These are phyloP conservation scores for Molanna angustata DNA, from an alignment of 2,888 invertebrate species.

Conservation along the genomic window DNA sequence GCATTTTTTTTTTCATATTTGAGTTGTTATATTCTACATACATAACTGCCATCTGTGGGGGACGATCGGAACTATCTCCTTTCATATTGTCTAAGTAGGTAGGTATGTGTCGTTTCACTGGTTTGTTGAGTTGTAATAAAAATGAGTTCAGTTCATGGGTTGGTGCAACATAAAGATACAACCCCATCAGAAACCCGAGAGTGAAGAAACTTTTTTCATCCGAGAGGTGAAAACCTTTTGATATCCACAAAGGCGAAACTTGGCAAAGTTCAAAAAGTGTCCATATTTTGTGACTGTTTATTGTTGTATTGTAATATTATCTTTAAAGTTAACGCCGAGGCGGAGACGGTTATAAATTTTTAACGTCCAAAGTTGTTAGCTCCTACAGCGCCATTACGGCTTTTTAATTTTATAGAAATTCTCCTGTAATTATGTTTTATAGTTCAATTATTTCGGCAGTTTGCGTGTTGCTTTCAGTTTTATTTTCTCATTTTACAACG, in stretches of 20 bases:
- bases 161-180: too few relatives aligned
- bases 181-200: too few relatives aligned
- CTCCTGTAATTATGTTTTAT: constrained; percentile 7
- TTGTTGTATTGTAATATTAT: constrained; percentile 24
- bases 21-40: too few relatives aligned
- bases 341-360: constrained; percentile 10
- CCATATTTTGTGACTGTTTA: constrained; percentile 21
- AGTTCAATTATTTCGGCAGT: constrained; percentile 3
- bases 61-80: too few relatives aligned
- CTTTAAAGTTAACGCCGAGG: constrained; percentile 6
- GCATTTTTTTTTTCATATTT: too few relatives aligned
- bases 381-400: constrained; percentile 7
- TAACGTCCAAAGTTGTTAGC: constrained; percentile 10
- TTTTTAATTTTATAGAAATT: constrained; percentile 4
- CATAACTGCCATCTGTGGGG: too few relatives aligned
- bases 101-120: too few relatives aligned
- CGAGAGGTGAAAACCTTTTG: not conserved
- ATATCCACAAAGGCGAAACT: constrained; percentile 1
- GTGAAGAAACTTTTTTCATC: constrained; percentile 13
- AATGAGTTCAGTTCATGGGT: too few relatives aligned
- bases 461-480: constrained; percentile 1
- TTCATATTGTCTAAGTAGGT: too few relatives aligned
- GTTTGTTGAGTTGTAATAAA: too few relatives aligned
- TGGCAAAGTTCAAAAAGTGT: constrained; percentile 1
- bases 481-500: not conserved